Evolutionary conservation across 2,113 vertebrate species (phyloP).

Genomic region (Malurus melanocephalus): DNA sequence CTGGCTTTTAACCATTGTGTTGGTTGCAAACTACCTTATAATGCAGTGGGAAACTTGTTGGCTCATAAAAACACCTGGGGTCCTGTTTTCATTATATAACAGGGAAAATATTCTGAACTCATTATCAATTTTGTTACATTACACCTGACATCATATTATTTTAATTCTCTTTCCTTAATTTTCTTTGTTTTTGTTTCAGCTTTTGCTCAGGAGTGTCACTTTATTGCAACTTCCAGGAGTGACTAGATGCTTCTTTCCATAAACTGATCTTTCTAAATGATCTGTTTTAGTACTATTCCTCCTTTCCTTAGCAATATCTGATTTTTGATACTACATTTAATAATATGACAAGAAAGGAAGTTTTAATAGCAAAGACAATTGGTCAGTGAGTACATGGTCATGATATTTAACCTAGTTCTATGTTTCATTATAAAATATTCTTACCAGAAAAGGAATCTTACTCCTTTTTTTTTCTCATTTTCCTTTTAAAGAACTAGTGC

Average conservation of each 20-base stretch:
- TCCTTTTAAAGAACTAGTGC: slow-evolving; percentile 54
- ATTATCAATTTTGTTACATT: neutral
- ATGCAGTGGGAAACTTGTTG: neutral
- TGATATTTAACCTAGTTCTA: neutral
- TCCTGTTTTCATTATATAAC: neutral
- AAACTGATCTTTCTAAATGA: neutral
- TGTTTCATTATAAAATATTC: slow-evolving; percentile 11
- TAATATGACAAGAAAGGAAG: neutral
- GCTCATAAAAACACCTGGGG: neutral
- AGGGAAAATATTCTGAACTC: neutral
- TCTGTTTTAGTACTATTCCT: neutral
- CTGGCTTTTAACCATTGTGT: neutral
- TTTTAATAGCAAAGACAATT: slow-evolving; percentile 13
- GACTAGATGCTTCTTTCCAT: neutral
- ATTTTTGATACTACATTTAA: neutral
- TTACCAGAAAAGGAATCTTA: slow-evolving; percentile 1
- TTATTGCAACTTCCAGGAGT: neutral
- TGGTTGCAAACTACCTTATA: neutral
- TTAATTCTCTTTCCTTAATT: neutral
- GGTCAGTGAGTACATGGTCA: slow-evolving; percentile 4
- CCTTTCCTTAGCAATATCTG: neutral
- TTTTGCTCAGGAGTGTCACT: neutral
- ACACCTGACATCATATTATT: neutral
- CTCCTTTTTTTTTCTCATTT: neutral
- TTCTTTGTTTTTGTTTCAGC: neutral